Evolutionary conservation across 2,113 vertebrate genomes (phyloP).

Genomic region (Antigone vipio): DNA sequence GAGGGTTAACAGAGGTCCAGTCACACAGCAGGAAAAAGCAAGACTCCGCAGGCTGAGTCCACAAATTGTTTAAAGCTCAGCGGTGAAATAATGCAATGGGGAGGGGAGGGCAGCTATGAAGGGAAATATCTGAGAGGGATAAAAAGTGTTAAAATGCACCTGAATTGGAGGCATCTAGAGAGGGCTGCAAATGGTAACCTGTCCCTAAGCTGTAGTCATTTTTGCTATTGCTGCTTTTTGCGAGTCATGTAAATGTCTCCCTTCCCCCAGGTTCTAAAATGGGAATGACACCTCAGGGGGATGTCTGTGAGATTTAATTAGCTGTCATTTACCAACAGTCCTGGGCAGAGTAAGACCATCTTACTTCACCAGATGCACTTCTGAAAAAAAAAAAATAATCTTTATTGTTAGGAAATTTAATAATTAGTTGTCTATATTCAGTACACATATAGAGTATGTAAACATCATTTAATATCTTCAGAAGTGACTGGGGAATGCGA

Average conservation of each 20-base stretch:
- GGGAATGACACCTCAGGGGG: not conserved
- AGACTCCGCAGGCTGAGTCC: not conserved
- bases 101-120: not conserved
- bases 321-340: not conserved
- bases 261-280: not conserved
- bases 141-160: not conserved
- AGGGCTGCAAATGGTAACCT: not conserved
- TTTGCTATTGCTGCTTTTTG: not conserved
- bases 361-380: not conserved
- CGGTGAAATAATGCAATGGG: not conserved
- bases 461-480: not conserved
- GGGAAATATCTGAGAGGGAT: not conserved
- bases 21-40: not conserved
- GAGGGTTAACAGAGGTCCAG: not conserved
- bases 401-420: not conserved
- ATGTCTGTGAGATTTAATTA: not conserved
- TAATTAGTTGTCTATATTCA: not conserved
- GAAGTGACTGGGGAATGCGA: not conserved
- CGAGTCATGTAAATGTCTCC: not conserved
- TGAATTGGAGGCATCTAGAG: not conserved
- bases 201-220: not conserved
- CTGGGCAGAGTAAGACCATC: not conserved
- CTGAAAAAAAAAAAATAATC: not conserved
- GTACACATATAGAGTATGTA: not conserved
- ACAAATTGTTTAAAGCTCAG: not conserved